A percentile compares a stretch with the other conserved stretches of the same genome.
phyloP scores from a whole-genome alignment of 2,888 invertebrate genomes.

The Strigamia transsilvanica region DNA sequence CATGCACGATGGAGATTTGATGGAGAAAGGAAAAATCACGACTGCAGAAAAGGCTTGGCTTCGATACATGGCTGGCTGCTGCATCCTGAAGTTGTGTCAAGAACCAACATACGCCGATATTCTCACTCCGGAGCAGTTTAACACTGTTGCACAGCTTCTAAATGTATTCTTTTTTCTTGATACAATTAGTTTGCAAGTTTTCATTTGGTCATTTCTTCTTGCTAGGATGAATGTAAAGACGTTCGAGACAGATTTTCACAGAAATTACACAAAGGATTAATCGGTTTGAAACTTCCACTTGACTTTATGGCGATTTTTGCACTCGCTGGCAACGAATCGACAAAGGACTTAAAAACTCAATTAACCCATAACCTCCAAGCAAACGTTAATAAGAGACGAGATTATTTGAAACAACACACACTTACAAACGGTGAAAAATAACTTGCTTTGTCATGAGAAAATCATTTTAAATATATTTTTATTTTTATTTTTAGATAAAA shows the following conservation, averaged over 20 bases:
- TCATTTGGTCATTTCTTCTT: constrained; percentile 52
- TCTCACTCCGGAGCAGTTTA: constrained; percentile 93
- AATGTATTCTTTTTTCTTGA: constrained; percentile 70
- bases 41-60: constrained; percentile 91
- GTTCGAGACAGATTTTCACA: constrained; percentile 88
- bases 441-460: neutral
- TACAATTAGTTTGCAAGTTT: neutral
- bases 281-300: constrained; percentile 75
- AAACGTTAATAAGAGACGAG: constrained; percentile 86
- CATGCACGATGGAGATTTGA: constrained; percentile 86
- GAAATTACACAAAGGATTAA: constrained; percentile 90
- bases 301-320: constrained; percentile 98
- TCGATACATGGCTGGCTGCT: constrained; percentile 89
- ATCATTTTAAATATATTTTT: neutral
- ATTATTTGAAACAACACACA: constrained; percentile 77
- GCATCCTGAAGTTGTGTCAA: constrained; percentile 96
- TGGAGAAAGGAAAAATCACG: constrained; percentile 68
- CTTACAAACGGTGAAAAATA: constrained; percentile 62
- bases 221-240: constrained; percentile 68
- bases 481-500: constrained; percentile 54
- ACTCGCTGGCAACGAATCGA: constrained; percentile 86
- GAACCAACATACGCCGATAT: constrained; percentile 96
- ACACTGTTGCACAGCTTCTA: constrained; percentile 89
- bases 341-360: constrained; percentile 72
- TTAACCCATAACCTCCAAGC: constrained; percentile 81